A percentile compares a stretch with the other conserved stretches of the same genome.
Evolutionary conservation across 2,888 invertebrate genomes (phyloP).

Genomic region (Drosophila phalerata): DNA sequence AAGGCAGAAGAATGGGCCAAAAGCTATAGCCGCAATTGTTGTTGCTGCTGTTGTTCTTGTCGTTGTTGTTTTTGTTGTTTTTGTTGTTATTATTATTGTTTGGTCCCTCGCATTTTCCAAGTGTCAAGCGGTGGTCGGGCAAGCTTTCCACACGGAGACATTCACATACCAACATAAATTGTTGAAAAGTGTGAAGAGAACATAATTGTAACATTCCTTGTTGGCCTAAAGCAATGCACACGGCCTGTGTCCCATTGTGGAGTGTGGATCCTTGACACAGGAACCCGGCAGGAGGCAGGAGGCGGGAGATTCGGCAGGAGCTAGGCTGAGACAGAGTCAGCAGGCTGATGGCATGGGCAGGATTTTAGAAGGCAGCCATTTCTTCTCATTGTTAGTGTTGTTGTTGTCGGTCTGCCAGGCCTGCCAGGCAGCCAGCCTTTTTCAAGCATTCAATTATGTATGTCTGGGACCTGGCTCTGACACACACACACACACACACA

Average conservation of each 20-base stretch:
- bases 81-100: conserved; percentile 22
- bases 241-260: conserved; percentile 47
- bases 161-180: conserved; percentile 82
- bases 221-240: conserved; percentile 80
- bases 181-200: conserved; percentile 81
- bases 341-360: conserved; percentile 56
- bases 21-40: conserved; percentile 36
- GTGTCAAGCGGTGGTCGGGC: conserved; percentile 70
- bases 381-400: conserved; percentile 42
- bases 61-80: conserved; percentile 5
- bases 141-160: conserved; percentile 60
- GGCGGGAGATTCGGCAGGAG: conserved; percentile 31
- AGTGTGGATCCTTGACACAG: conserved; percentile 29
- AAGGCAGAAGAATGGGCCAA: conserved; percentile 49
- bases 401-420: conserved; percentile 53
- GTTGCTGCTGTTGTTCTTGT: conserved; percentile 20
- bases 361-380: conserved; percentile 68
- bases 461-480: conserved; percentile 78
- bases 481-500: conserved; percentile 61
- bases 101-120: conserved; percentile 50
- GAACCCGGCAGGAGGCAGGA: conserved; percentile 25
- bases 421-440: conserved; percentile 65
- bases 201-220: conserved; percentile 82
- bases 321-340: conserved; percentile 16
- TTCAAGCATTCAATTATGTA: conserved; percentile 81